Percentiles rank a stretch among this genome's conserved stretches.
Evolutionary conservation across 37 sponge, comb jelly and placozoan species (phyloP).

Genomic region (Halichondria panicea): DNA sequence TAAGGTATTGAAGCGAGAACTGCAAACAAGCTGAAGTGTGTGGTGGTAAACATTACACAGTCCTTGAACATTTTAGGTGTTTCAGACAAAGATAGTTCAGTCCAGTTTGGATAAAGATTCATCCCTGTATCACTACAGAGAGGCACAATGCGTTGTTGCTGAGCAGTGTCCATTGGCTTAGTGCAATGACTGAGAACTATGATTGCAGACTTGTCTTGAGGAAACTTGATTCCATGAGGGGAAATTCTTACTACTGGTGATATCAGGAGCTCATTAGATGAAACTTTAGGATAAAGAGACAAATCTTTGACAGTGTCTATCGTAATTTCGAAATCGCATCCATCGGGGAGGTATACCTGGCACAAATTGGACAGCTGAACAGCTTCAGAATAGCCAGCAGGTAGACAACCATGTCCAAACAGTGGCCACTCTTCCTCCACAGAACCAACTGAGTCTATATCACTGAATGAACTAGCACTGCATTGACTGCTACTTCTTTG

Average conservation of each 20-base stretch:
- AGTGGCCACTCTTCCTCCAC: too few relatives aligned
- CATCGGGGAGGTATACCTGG: conserved; percentile 22
- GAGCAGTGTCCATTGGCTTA: not conserved
- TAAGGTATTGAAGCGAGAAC: conserved; percentile 11
- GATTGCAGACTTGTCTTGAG: conserved; percentile 40
- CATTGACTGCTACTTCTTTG: not conserved
- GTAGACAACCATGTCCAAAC: not conserved
- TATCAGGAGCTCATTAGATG: conserved; percentile 23
- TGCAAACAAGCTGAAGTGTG: conserved; percentile 69
- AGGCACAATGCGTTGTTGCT: not conserved
- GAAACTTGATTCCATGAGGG: conserved; percentile 49
- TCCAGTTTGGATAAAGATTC: conserved; percentile 36
- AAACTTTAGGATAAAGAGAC: conserved; percentile 36
- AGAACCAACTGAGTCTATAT: too few relatives aligned
- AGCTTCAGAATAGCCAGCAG: conserved; percentile 3
- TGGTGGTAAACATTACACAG: conserved; percentile 36
- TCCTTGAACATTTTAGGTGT: conserved; percentile 25
- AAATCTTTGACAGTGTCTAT: conserved; percentile 27
- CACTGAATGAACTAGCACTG: not conserved
- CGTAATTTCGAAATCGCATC: not conserved
- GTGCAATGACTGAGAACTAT: conserved; percentile 49
- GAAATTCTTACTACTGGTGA: conserved; percentile 50
- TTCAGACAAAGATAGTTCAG: not conserved
- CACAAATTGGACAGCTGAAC: not conserved
- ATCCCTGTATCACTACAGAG: conserved; percentile 40